Base-by-base conservation (phyloP, 2,797 vertebrate species). In the Astyanax mexicanus region DNA sequence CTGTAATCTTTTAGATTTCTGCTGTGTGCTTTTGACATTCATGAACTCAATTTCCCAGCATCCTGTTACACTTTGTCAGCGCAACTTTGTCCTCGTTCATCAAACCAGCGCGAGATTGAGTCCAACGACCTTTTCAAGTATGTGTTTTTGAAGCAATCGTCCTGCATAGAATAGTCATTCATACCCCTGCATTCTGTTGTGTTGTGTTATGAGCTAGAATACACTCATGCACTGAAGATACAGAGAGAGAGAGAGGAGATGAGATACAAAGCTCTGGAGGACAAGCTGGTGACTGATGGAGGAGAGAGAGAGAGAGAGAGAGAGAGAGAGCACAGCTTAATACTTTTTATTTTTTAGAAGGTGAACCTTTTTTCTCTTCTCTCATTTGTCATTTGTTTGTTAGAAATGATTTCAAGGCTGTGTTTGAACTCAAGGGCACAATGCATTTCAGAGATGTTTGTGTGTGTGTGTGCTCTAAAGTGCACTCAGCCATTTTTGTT, bases 291-390 rank as follows among this genome's bases (percentile, higher is more conserved):
- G 38, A 25, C 13, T 55, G 27, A 57, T 17, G 3, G 19, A 19
- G 40, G 32, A 25, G 47, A 44, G 25, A 12, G 37, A 44, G 11
- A 17, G 37, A 35, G 37, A 1, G 61, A 5, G 11, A 32, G n/a
- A n/a, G n/a, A n/a, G n/a, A n/a, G n/a, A n/a, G n/a, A n/a, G n/a
- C n/a, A n/a, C n/a, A n/a, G n/a, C 2, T 4, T 80, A 69, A 80
- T 51, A 68, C 81, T 88, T 85, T 85, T 84, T 79, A 75, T 78
- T 21, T 66, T 60, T 51, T 74, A n/a, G 29, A 67, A 60, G 40
- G 11, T 55, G 69, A 64, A 62, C 11, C 29, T 45, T 55, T 23
- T n/a, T 44, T 27, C 27, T 44, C 55, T 45, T 62, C 32, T 10
- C 68, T 35, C 42, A 52, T 42, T 58, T 68, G 7, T 64, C 25